Evolutionary conservation across 2,797 vertebrate species (phyloP).

Genomic region (Bovichtus variegatus): DNA sequence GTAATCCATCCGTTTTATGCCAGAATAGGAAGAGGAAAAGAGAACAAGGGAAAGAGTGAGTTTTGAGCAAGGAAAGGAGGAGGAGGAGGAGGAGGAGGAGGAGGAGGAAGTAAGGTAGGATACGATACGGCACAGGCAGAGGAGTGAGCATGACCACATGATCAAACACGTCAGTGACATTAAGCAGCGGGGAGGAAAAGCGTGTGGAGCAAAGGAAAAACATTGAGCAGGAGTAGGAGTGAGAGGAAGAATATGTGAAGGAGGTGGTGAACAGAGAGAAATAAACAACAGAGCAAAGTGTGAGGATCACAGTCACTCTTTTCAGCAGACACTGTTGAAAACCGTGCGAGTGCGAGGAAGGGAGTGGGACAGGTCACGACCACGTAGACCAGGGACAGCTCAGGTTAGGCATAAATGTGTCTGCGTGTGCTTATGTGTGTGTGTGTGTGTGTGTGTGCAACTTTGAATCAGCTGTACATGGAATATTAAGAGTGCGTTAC

Average conservation of each 20-base stretch:
- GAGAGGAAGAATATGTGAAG: constrained; percentile 65
- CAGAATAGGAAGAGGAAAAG: constrained; percentile 45
- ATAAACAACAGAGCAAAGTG: constrained; percentile 81
- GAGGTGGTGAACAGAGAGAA: constrained; percentile 80
- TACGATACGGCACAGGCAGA: constrained; percentile 54
- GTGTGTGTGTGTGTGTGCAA: constrained; percentile 30
- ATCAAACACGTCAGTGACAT: constrained; percentile 34
- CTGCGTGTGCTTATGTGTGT: constrained; percentile 32
- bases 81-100: constrained; percentile 8
- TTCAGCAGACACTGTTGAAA: constrained; percentile 82
- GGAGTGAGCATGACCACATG: constrained; percentile 44
- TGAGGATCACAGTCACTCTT: constrained; percentile 79
- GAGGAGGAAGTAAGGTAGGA: constrained; percentile 52
- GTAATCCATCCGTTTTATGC: constrained; percentile 60
- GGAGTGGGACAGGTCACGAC: constrained; percentile 70
- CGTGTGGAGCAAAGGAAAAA: constrained; percentile 50
- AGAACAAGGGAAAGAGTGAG: background rate
- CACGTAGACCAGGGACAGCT: constrained; percentile 72
- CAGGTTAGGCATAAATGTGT: constrained; percentile 61
- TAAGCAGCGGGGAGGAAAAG: constrained; percentile 52
- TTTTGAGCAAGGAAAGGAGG: constrained; percentile 17
- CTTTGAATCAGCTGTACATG: constrained; percentile 14
- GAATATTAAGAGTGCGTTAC: constrained; percentile 6
- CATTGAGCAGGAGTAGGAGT: constrained; percentile 54
- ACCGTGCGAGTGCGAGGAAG: constrained; percentile 63